A percentile compares a stretch with the other conserved stretches of the same genome.
Conservation (phyloP, 2,797 vertebrate species). For the Decapterus maruadsi region DNA sequence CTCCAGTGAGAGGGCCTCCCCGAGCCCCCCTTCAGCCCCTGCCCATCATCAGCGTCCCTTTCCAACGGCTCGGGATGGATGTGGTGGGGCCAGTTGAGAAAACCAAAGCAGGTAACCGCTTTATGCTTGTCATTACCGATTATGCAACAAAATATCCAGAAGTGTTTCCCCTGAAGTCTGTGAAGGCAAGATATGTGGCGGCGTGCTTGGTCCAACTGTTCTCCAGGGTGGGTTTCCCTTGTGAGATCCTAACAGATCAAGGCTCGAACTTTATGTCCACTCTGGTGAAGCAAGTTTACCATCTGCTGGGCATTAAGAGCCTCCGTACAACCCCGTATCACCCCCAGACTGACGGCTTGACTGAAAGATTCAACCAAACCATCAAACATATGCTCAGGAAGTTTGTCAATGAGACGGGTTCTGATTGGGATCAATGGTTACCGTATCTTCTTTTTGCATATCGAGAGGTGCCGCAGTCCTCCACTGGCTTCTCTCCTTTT, state of each 20-base stretch:
- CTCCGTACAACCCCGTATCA: neutral
- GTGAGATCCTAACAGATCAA: neutral
- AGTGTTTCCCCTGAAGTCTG: neutral
- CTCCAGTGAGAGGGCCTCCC: too few relatives aligned
- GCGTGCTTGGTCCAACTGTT: conserved; percentile 18
- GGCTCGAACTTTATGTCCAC: neutral
- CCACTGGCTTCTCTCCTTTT: neutral
- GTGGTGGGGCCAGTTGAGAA: too few relatives aligned
- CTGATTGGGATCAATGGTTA: neutral
- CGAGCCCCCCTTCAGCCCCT: too few relatives aligned
- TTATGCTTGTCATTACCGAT: neutral
- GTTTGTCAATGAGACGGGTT: neutral
- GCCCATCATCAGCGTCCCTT: too few relatives aligned
- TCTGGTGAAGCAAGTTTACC: neutral
- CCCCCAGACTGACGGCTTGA: too few relatives aligned
- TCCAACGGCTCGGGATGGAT: too few relatives aligned
- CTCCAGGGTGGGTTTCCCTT: conserved; percentile 7
- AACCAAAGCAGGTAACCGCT: too few relatives aligned
- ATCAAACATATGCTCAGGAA: too few relatives aligned
- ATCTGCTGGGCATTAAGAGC: neutral
- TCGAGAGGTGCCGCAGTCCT: neutral
- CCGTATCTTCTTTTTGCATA: neutral
- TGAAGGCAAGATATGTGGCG: conserved; percentile 2
- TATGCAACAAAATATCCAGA: conserved; percentile 25
- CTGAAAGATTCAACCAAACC: neutral